Evolutionary conservation across 2,113 vertebrate genomes (phyloP), one percentile per base, ranked within the genome.

Genomic region (Oncorhynchus kisutch): DNA sequence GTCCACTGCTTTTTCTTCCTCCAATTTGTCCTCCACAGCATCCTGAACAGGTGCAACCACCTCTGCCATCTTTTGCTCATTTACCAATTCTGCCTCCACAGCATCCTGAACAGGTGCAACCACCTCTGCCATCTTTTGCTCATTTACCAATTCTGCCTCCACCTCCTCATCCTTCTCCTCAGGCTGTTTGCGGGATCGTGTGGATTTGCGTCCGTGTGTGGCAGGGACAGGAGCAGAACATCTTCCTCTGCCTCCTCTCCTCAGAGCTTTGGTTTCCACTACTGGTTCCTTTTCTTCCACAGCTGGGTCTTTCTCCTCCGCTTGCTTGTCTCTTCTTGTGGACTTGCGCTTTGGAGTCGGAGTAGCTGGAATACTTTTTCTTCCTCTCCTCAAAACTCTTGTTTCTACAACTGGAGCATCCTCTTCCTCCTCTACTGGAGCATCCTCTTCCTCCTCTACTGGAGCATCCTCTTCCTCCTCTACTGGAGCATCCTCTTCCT

Each of bases 151-250:
- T 31, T 31, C 29, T 31, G 29, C 34, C 34, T 77, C 29, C 34
- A 54, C n/a, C 9, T 2, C 27, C 27, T 71, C 69, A 27, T 74
- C 51, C 45, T 83, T 69, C n/a, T 78, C 70, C 25, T 81, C 66
- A 45, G 25, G 29, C 74, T 71, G 81, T 77, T 69, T 86, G 1
- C 69, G 2, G 7, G 60, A n/a, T 67, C 73, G 81, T 74, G 82
- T 86, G 6, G 73, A 81, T 78, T 67, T 81, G 8, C 22, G 27
- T 66, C n/a, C 54, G 25, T 54, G 4, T 57, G n/a, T 18, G 57
- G 51, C 14, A 70, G 71, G 22, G 60, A 2, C 39, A 45, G 9
- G n/a, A 67, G 71, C 29, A 66, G 66, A 72, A 54, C 4, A 18
- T 13, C 51, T 16, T 24, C 16, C 13, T 39, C 27, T 78, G 71